Evolutionary conservation across 2,113 vertebrate species (phyloP), one percentile per base, ranked within the genome.

Genomic region (Kryptolebias marmoratus): DNA sequence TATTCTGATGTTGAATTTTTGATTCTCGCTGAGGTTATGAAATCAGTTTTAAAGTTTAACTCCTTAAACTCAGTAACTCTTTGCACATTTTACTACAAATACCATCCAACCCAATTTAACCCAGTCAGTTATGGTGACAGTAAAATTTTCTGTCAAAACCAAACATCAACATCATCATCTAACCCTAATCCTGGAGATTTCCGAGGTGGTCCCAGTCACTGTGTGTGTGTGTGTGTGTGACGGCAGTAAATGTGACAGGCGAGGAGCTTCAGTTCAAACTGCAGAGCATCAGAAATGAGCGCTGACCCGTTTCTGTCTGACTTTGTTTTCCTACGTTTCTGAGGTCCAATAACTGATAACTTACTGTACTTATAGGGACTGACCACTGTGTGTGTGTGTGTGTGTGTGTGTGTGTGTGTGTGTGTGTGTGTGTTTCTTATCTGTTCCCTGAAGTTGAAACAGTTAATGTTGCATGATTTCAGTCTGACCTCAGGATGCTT

Each of bases 221-320:
- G 13, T 32, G 71, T 31, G 71, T 74, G 54, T 64, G 48, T 58
- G 0, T 60, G n/a, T 30, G 48, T 16, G 31, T 14, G 42, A 22
- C 16, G 22, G 13, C 54, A 75, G 14, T 57, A 4, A 49, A 68
- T 64, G 16, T 71, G 86, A 83, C 77, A 83, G 68, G 12, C 49
- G 27, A 11, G 65, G 59, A 79, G 60, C 74, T 82, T 39, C 48
- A 71, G 68, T 70, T 83, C 57, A 72, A 32, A 54, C 62, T n/a
- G 47, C 47, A 53, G 70, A 6, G 7, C 49, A 69, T 30, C 61
- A 52, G 54, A 62, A 74, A 83, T 77, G 69, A 73, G 45, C 63
- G 53, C 69, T 83, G 83, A 86, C 74, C 77, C 50, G 64, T 30
- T 30, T 71, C 54, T 54, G 50, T 65, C 30, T 64, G 60, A 62